Evolutionary conservation across 2,797 vertebrate species (phyloP), one percentile per base, ranked within the genome.

Genomic region (Gouania willdenowi): DNA sequence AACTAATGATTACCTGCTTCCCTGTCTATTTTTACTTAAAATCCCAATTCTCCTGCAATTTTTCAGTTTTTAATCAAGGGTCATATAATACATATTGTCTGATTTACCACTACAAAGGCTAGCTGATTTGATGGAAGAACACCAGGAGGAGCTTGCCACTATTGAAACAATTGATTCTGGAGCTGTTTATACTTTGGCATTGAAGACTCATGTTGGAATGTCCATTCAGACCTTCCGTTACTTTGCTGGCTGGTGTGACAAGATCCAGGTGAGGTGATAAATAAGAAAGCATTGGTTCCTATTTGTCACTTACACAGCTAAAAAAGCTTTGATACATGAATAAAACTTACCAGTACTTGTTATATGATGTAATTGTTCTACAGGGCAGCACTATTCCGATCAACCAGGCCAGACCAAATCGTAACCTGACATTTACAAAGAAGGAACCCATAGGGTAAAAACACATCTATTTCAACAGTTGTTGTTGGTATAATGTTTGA

Each of bases 201-300:
- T 94, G 16, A 94, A 94, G 76, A 94, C 93, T 4, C 93, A 94
- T 0, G 87, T 94, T 29, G 92, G 93, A 57, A 94, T 94, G 93
- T 93, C 93, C 47, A 88, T 93, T 44, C 93, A 94, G 72, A 93
- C 92, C 5, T 94, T 94, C 72, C 86, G 90, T 49, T 94, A 94
- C 75, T 94, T 94, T 4, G 92, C 92, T 1, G 92, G 93, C 54
- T 94, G 93, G 93, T 94, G 93, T 9, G 93, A 94, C 80, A 94
- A 94, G 74, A 94, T 94, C 58, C 92, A 94, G 82, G 93, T 94
- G 24, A 57, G 79, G 22, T 4, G 6, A 1, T 3, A 2, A 8
- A 6, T 4, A 21, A 25, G 4, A 19, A 26, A 22, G 6, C 6
- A 9, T 3, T 14, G 23, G n/a, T n/a, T n/a, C n/a, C n/a, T n/a